Evolutionary conservation across 2,888 invertebrate species (phyloP).

Genomic region (Drosophila austrosaltans): DNA sequence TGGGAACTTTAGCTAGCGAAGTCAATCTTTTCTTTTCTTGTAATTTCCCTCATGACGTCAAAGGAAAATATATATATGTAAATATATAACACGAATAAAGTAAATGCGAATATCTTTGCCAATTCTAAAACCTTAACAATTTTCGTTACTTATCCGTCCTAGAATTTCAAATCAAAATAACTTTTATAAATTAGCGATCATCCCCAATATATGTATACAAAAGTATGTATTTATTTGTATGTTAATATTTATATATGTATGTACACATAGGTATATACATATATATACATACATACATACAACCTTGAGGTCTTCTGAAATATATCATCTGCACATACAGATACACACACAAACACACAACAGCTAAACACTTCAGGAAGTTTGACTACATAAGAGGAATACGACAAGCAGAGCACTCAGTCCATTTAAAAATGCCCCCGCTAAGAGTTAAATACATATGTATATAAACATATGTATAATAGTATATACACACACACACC

Average conservation of each 20-base stretch:
- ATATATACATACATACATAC: no score
- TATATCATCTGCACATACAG: slow-evolving; percentile 29
- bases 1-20: no score
- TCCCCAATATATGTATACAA: background rate
- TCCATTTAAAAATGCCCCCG: slow-evolving; percentile 30
- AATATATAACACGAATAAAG: no score
- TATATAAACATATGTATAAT: slow-evolving; percentile 28
- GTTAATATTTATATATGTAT: background rate
- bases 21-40: no score
- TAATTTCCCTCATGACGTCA: no score
- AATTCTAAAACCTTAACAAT: no score
- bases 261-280: background rate
- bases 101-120: no score
- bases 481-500: slow-evolving; percentile 20
- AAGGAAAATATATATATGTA: no score
- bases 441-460: slow-evolving; percentile 33
- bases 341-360: background rate
- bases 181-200: slow-evolving; percentile 23
- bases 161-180: background rate
- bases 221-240: slow-evolving; percentile 5
- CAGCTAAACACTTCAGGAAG: slow-evolving; percentile 55
- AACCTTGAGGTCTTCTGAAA: slow-evolving; percentile 30
- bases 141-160: no score
- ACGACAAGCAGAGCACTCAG: slow-evolving; percentile 28
- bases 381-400: slow-evolving; percentile 51